Conservation (phyloP, 2,888 invertebrate genomes). For the Andrena camellia region DNA sequence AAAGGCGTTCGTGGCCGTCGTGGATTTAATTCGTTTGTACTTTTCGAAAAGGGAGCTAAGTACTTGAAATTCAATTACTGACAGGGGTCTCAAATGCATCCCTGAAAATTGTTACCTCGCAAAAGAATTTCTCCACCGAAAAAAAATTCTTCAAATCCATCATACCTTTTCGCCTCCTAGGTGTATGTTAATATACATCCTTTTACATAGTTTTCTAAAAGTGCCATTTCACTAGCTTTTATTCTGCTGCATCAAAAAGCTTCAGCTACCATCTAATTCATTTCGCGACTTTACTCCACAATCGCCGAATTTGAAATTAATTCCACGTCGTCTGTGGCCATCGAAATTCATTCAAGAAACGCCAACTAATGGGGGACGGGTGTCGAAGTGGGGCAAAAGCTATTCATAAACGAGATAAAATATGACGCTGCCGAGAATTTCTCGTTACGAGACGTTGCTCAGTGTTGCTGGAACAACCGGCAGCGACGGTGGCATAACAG, state of each 20-base stretch:
- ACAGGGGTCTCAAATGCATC: background rate
- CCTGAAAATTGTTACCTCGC: background rate
- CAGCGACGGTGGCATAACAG: slow-evolving; percentile 47
- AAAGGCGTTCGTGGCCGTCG: background rate
- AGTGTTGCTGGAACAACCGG: slow-evolving; percentile 24
- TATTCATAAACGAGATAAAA: slow-evolving; percentile 15
- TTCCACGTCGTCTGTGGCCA: background rate
- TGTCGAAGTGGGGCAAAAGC: slow-evolving; percentile 7
- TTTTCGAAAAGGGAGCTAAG: background rate
- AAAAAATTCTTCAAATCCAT: background rate
- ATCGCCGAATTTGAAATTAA: background rate
- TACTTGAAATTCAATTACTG: background rate
- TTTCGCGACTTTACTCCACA: background rate
- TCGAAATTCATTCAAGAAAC: too few species aligned
- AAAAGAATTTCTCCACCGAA: background rate
- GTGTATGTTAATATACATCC: too few species aligned
- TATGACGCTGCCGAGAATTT: background rate
- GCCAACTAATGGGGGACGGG: too few species aligned
- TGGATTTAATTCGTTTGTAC: background rate
- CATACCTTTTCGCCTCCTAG: too few species aligned
- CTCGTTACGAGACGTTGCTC: slow-evolving; percentile 14
- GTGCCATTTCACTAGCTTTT: too few species aligned
- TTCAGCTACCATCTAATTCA: background rate
- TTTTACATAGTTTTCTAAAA: too few species aligned
- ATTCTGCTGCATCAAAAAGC: background rate